Conservation (phyloP, 1,140 invertebrate species). For the Dermatophagoides farinae region DNA sequence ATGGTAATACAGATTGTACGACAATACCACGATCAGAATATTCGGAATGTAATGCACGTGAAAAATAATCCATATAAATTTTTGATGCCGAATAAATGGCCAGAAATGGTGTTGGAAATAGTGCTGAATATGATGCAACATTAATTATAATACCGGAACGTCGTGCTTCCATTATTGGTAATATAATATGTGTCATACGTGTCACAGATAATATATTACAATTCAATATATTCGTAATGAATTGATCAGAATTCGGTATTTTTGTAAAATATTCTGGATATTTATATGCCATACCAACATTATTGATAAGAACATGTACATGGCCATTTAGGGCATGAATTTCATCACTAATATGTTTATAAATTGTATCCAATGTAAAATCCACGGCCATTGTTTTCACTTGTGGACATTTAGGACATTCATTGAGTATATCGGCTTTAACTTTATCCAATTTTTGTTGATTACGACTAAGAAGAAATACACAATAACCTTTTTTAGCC, state of each 20-base stretch:
- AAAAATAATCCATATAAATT: slow-evolving; percentile 65
- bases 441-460: slow-evolving; percentile 35
- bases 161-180: slow-evolving; percentile 69
- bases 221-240: slow-evolving; percentile 10
- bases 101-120: slow-evolving; percentile 57
- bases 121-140: slow-evolving; percentile 58
- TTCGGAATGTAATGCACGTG: slow-evolving; percentile 52
- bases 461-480: slow-evolving; percentile 71
- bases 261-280: slow-evolving; percentile 60
- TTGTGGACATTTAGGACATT: slow-evolving; percentile 11
- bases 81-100: slow-evolving; percentile 74
- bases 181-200: slow-evolving; percentile 54
- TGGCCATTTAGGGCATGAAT: background rate
- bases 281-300: slow-evolving; percentile 75
- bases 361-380: slow-evolving; percentile 5
- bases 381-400: slow-evolving; percentile 16
- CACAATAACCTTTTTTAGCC: slow-evolving; percentile 55
- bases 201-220: slow-evolving; percentile 13
- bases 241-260: slow-evolving; percentile 24
- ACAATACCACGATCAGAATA: slow-evolving; percentile 52
- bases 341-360: slow-evolving; percentile 1
- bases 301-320: slow-evolving; percentile 46
- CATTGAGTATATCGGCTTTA: background rate
- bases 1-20: slow-evolving; percentile 53
- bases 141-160: slow-evolving; percentile 74